Percentiles rank a stretch among this genome's conserved stretches.
phyloP scores from a whole-genome alignment of 2,888 invertebrate genomes.

The Hydrotaea cyrtoneurina region DNA sequence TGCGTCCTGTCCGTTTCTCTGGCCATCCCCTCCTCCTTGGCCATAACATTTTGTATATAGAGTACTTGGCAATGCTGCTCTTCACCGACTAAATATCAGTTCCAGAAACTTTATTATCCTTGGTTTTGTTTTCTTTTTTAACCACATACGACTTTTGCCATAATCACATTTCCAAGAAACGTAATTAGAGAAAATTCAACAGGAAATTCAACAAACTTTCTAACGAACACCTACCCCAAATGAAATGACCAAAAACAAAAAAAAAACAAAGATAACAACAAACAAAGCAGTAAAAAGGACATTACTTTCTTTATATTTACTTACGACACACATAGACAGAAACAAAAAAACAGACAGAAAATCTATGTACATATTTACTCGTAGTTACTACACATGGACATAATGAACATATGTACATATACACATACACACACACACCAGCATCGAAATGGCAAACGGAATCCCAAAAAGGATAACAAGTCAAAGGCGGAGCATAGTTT shows the following conservation, averaged over 20 bases:
- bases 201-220: constrained; percentile 19
- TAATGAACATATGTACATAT: background rate
- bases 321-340: background rate
- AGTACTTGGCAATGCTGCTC: no score
- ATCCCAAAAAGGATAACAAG: background rate
- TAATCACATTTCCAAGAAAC: constrained; percentile 1
- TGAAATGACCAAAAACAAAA: constrained; percentile 14
- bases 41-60: no score
- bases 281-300: background rate
- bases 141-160: background rate
- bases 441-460: background rate
- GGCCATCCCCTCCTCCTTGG: no score
- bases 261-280: background rate
- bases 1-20: no score
- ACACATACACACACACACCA: background rate
- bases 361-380: no score
- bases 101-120: background rate
- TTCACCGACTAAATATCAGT: background rate
- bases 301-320: constrained; percentile 3
- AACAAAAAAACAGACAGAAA: no score
- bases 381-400: no score
- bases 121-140: background rate
- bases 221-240: constrained; percentile 22
- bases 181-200: constrained; percentile 26
- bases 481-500: background rate